phyloP scores from a whole-genome alignment of 1,140 invertebrate species.

The Zeugodacus cucurbitae region DNA sequence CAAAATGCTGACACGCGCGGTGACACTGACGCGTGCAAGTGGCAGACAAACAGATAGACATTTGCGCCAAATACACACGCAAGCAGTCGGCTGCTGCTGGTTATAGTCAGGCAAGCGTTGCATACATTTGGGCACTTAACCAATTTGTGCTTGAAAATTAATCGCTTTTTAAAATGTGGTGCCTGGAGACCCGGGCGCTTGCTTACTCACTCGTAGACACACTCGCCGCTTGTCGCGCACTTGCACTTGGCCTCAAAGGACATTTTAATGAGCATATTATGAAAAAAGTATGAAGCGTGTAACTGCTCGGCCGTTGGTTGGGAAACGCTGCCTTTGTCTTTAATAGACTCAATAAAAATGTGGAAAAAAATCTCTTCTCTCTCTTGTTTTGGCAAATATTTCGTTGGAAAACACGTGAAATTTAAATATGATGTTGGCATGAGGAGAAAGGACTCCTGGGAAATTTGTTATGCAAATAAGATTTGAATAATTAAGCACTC shows the following conservation, averaged over 20 bases:
- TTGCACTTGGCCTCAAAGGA: background rate
- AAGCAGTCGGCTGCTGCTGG: background rate
- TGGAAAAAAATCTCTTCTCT: background rate
- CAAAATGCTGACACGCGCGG: conserved; percentile 40
- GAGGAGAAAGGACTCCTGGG: background rate
- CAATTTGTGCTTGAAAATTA: conserved; percentile 16
- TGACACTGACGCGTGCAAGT: conserved; percentile 13
- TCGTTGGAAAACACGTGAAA: background rate
- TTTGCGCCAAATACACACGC: background rate
- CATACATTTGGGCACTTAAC: conserved; percentile 24
- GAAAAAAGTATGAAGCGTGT: background rate
- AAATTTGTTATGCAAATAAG: conserved; percentile 43
- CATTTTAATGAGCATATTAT: background rate
- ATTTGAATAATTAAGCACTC: conserved; percentile 42
- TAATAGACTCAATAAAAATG: background rate
- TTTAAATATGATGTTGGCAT: background rate
- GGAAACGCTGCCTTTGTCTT: background rate
- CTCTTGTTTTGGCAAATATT: background rate
- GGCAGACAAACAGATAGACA: background rate
- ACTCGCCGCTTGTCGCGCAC: background rate
- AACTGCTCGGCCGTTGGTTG: background rate
- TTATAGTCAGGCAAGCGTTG: background rate
- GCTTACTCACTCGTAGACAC: background rate
- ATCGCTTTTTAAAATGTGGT: conserved; percentile 31
- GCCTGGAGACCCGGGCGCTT: background rate